Evolutionary conservation across 2,113 vertebrate species (phyloP).

Genomic region (Pterocles orientalis): DNA sequence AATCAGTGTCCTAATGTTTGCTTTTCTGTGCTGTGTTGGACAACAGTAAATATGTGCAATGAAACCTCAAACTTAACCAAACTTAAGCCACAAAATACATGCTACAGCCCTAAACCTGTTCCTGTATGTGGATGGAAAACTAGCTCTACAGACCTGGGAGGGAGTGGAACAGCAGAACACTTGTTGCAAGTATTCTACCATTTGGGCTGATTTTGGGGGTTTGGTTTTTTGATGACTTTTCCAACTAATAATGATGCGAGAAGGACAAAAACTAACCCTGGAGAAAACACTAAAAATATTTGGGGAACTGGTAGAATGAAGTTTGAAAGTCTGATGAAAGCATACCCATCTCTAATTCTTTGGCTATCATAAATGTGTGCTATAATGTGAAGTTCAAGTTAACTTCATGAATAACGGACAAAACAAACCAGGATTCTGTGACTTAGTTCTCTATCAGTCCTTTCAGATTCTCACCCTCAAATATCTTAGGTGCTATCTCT

Average conservation of each 20-base stretch:
- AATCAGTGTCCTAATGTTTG: not conserved
- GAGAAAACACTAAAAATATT: not conserved
- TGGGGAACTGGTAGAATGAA: not conserved
- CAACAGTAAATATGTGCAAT: not conserved
- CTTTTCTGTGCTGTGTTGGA: not conserved
- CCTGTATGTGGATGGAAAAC: not conserved
- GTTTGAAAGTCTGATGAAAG: not conserved
- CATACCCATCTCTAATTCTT: not conserved
- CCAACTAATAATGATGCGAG: not conserved
- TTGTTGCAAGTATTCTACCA: not conserved
- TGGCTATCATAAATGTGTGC: not conserved
- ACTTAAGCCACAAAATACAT: not conserved
- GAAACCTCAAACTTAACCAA: not conserved
- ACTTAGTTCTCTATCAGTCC: not conserved
- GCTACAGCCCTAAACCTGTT: not conserved
- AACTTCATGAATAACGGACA: not conserved
- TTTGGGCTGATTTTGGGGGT: not conserved
- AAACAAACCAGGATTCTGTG: not conserved
- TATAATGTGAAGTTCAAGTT: not conserved
- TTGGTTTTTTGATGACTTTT: not conserved
- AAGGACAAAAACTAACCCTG: not conserved
- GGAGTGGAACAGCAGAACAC: not conserved
- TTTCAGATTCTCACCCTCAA: not conserved
- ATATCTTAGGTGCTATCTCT: not conserved
- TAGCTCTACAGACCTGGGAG: not conserved